A percentile compares a stretch with the other conserved stretches of the same genome.
phyloP scores from a whole-genome alignment of 2,113 vertebrate genomes.

The Nothocercus nigrocapillus region DNA sequence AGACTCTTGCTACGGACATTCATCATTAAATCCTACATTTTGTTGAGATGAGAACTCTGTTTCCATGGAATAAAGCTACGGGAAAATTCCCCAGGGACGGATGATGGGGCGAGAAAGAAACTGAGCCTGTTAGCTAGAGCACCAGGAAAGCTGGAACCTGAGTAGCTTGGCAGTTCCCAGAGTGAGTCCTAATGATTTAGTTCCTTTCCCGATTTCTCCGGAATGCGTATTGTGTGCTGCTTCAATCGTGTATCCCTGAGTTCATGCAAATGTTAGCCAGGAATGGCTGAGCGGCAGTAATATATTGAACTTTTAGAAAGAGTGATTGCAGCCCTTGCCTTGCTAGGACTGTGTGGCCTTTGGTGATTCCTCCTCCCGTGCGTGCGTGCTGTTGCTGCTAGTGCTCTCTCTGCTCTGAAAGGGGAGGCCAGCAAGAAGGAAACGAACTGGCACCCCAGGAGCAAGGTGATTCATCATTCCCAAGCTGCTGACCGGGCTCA shows the following conservation, averaged over 20 bases:
- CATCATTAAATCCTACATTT: neutral
- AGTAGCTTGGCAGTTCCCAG: neutral
- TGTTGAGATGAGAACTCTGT: neutral
- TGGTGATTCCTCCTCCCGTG: neutral
- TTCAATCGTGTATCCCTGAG: neutral
- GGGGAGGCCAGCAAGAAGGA: neutral
- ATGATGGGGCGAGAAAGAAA: neutral
- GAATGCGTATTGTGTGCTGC: neutral
- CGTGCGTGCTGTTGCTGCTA: neutral
- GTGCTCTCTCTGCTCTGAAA: neutral
- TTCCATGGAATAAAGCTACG: neutral
- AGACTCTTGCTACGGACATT: neutral
- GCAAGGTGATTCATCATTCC: neutral
- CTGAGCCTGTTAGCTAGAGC: neutral
- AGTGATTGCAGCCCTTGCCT: neutral
- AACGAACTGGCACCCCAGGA: neutral
- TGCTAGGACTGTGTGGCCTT: neutral
- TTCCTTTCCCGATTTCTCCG: neutral
- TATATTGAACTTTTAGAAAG: neutral
- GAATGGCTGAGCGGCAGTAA: neutral
- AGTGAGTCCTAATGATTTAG: neutral
- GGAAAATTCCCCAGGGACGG: neutral
- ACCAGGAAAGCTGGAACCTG: neutral
- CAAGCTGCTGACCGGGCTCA: neutral
- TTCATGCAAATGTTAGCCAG: slow-evolving; percentile 28